Evolutionary conservation across 2,888 invertebrate genomes (phyloP).

Genomic region (Dasysyrphus albostriatus): DNA sequence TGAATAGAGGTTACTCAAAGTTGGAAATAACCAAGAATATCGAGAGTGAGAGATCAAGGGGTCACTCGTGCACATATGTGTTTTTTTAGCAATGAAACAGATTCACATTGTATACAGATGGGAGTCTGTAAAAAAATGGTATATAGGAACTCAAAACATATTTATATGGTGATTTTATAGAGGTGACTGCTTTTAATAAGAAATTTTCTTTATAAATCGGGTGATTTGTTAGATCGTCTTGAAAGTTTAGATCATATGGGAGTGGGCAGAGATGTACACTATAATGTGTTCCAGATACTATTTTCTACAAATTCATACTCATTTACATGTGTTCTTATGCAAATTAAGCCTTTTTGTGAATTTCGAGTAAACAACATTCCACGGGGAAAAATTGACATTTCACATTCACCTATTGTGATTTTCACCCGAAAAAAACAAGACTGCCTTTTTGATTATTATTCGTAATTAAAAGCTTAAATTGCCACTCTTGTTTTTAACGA

Average conservation of each 20-base stretch:
- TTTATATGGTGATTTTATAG: not conserved
- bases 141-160: not conserved
- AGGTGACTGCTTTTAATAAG: not conserved
- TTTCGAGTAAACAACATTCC: no score
- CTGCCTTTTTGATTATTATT: no score
- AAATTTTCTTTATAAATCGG: not conserved
- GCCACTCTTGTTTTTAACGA: no score
- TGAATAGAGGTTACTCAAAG: constrained; percentile 1
- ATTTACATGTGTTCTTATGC: no score
- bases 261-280: no score
- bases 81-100: constrained; percentile 33
- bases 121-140: constrained; percentile 1
- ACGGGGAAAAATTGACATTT: no score
- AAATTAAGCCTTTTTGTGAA: no score
- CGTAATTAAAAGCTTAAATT: no score
- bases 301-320: no score
- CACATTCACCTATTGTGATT: no score
- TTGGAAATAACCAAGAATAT: not conserved
- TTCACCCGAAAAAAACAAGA: no score
- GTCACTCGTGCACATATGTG: constrained; percentile 3
- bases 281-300: no score
- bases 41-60: not conserved
- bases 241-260: not conserved
- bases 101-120: constrained; percentile 7
- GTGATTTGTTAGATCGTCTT: not conserved